Base-by-base conservation (phyloP, 2,797 vertebrate species). In the Myiotriccus ornatus region DNA sequence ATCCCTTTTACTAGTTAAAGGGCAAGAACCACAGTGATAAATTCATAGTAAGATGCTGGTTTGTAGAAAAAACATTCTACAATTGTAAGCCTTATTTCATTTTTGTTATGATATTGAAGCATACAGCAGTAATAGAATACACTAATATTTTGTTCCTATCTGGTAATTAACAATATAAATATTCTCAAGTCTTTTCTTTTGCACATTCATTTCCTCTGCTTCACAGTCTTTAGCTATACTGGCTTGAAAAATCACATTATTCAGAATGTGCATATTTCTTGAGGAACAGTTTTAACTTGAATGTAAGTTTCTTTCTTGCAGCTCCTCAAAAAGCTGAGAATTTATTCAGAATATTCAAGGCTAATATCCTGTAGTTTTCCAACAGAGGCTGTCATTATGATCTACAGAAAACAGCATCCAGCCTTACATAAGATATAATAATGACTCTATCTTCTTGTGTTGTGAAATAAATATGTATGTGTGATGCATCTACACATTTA, bases 341-440 rank as follows among this genome's bases (percentile, higher is more conserved):
- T 74, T 53, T 88, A 79, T 87, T 87, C 65, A 62, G 84, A 69
- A 68, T 71, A 91, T 78, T 56, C 37, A 63, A 92, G 55, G 59
- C 39, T 85, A 73, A 78, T 88, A 76, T 73, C 69, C 69, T 90
- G 89, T 70, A 84, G 67, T 84, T 93, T 93, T 87, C 67, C 55
- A 69, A 64, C 59, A 88, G 67, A 90, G 18, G 34, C 56, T 90
- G 59, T 75, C 68, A 71, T 60, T 52, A 46, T 67, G 67, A 86
- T 56, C 35, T 92, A 79, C 47, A 70, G 73, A 79, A 88, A 92
- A 78, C 32, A 74, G 59, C 37, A 87, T 49, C 59, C 34, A 91
- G 34, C 37, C 37, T 86, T 87, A 78, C 47, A 24, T 56, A 67
- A 90, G 37, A 30, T 76, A 52, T 35, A 73, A 56, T 41, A 78